Evolutionary conservation across 2,888 invertebrate genomes (phyloP), one percentile per base, ranked within the genome.

Genomic region (Mesorhabditis spiculigera): DNA sequence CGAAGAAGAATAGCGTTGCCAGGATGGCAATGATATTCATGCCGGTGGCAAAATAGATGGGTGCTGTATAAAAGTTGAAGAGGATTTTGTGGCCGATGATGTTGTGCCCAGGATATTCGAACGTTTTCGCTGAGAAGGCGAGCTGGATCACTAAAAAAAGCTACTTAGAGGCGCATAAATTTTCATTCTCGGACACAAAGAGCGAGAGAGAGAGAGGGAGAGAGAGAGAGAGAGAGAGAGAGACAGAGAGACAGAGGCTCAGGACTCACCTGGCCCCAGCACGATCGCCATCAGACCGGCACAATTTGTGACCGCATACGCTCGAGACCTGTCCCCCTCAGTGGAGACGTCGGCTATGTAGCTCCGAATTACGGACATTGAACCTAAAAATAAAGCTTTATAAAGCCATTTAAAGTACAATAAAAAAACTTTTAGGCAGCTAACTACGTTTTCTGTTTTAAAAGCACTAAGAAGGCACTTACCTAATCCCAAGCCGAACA

Each of bases 11-110:
- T 8, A 63, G 43, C 50, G 75, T 75, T 63, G 77, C 70, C 50
- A 74, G 71, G 43, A 79, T 68, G 45, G 76, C 77, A 58, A 76
- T 61, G 70, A 79, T 75, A 71, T 77, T 79, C 43, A 75, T 76
- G 8, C 58, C 50, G 5, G 75, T 71, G 28, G 76, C 76, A 28
- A 79, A 69, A 75, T 76, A 77, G n/a, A 78, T 72, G 4, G 77
- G 77, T 16, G 79, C 77, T 4, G 75, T 74, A 68, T 73, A 79
- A 13, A 79, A 70, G 65, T 78, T 76, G 73, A 78, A 76, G 42
- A 69, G 71, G 10, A 78, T 44, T 42, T 72, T 72, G 50, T 69
- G 72, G 5, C 67, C 50, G 8, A 75, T 13, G 28, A 76, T 72
- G 50, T 68, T 69, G 50, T 62, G 71, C 0, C 78, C 78, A 4